Base-by-base conservation (phyloP, 2,113 vertebrate genomes). In the Sinosuthora webbiana region DNA sequence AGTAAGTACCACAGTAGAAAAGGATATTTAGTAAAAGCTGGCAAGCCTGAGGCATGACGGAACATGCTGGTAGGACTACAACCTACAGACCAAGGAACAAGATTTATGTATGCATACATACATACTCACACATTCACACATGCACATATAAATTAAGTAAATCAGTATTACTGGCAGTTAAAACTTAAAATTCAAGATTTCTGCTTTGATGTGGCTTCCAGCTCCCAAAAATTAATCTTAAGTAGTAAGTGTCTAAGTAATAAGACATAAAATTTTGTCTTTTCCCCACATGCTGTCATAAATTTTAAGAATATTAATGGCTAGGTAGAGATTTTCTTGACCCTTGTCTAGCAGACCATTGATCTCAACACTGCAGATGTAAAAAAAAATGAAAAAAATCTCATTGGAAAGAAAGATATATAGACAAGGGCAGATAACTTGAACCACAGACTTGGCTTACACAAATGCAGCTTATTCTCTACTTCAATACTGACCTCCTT, bases 231-330 rank as follows among this genome's bases (percentile, higher is more conserved):
- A 89, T 52, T 85, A 30, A 71, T 59, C 55, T 90, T 42, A 71
- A 86, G 28, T 33, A 90, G 47, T 23, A n/a, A n/a, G n/a, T n/a
- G n/a, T n/a, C n/a, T n/a, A n/a, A n/a, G n/a, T n/a, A 85, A 37
- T 7, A 28, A 81, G 15, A 78, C 25, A 49, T 47, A 52, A 59
- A 75, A 37, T 28, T 44, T 52, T 74, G 52, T 44, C 33, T 57
- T 75, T 90, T 83, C 33, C 21, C 35, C 27, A 59, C 42, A 56
- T 16, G 7, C 24, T 60, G 56, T 53, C 69, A 84, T 73, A 55
- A 64, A 75, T 90, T 56, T 73, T 84, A 69, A 44, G 30, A 83
- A 53, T 78, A 86, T 96, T 86, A 90, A 93, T 78, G n/a, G 33
- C n/a, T 81, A 86, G 15, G 60, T 35, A 67, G 50, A 86, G 35